These are phyloP conservation scores for Zaprionus bogoriensis DNA, from an alignment of 2,888 invertebrate genomes.

Conservation along the genomic window DNA sequence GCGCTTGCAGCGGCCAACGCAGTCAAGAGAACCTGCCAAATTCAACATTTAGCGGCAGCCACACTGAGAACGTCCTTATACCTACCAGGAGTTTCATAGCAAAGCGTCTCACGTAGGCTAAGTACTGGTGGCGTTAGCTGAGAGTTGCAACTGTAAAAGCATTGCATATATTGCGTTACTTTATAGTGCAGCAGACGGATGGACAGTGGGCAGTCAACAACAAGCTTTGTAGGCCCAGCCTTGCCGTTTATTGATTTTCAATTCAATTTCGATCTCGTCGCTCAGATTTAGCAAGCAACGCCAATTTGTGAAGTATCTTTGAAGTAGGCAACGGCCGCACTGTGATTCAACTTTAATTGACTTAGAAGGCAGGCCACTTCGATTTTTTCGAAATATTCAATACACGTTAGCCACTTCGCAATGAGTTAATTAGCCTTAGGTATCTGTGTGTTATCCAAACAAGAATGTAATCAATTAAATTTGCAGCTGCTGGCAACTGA, in stretches of 20 bases:
- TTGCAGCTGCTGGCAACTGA: too few species aligned
- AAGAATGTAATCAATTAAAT: too few species aligned
- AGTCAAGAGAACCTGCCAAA: slow-evolving; percentile 68
- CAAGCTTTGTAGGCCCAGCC: slow-evolving; percentile 14
- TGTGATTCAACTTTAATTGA: too few species aligned
- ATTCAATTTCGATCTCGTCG: slow-evolving; percentile 51
- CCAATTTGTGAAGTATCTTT: slow-evolving; percentile 76
- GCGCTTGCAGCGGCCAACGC: slow-evolving; percentile 60
- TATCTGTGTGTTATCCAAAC: too few species aligned
- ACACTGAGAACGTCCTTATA: slow-evolving; percentile 3
- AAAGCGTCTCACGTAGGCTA: slow-evolving; percentile 28
- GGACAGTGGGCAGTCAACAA: slow-evolving; percentile 2
- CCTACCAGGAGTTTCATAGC: slow-evolving; percentile 80
- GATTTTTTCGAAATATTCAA: too few species aligned
- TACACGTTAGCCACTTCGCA: too few species aligned
- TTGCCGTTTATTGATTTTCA: slow-evolving; percentile 30
- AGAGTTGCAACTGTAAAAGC: slow-evolving; percentile 73
- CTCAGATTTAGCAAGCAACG: slow-evolving; percentile 61
- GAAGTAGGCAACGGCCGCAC: slow-evolving; percentile 50
- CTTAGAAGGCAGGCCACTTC: too few species aligned
- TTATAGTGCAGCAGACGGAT: slow-evolving; percentile 55
- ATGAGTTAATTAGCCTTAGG: too few species aligned
- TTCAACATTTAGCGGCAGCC: background rate
- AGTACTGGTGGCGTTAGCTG: slow-evolving; percentile 42
- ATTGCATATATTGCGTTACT: slow-evolving; percentile 65